A percentile compares a stretch with the other conserved stretches of the same genome.
Evolutionary conservation across 2,888 invertebrate genomes (phyloP).

Genomic region (Ectemnius continuus): DNA sequence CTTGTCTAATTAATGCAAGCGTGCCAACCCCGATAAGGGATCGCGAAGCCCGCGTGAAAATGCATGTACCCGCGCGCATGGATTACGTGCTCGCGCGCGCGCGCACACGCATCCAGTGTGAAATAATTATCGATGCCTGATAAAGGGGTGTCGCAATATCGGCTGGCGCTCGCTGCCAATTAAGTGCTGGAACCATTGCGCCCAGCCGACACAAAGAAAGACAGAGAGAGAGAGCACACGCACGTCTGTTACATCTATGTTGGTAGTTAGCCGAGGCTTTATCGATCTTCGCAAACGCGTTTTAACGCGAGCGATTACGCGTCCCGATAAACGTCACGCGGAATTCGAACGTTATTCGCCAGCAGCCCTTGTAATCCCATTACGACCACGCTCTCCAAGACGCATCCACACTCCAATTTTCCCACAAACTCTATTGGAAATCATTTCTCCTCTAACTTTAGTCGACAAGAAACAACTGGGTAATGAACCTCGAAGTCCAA

Average conservation of each 20-base stretch:
- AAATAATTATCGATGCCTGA: constrained; percentile 35
- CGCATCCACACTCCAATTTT: not conserved
- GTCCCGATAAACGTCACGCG: constrained; percentile 3
- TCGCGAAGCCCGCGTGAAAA: constrained; percentile 1
- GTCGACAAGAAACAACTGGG: too few species aligned
- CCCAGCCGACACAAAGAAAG: constrained; percentile 16
- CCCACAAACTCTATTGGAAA: too few species aligned
- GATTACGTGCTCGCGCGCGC: not conserved
- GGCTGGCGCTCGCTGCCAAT: constrained; percentile 30
- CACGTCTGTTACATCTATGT: not conserved
- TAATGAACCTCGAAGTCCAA: too few species aligned
- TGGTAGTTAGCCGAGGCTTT: not conserved
- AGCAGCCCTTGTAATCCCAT: constrained; percentile 1
- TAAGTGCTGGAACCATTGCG: constrained; percentile 20
- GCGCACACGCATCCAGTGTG: not conserved
- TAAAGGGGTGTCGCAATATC: constrained; percentile 21
- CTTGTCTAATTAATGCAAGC: too few species aligned
- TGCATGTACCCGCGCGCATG: too few species aligned
- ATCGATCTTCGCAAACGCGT: not conserved
- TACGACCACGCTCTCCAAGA: not conserved
- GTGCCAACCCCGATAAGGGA: too few species aligned
- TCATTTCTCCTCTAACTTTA: too few species aligned
- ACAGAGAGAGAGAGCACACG: constrained; percentile 3
- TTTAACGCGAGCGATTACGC: constrained; percentile 10
- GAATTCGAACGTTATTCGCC: constrained; percentile 5